Base-by-base conservation (phyloP, 2,113 vertebrate species). In the Centropristis striata region DNA sequence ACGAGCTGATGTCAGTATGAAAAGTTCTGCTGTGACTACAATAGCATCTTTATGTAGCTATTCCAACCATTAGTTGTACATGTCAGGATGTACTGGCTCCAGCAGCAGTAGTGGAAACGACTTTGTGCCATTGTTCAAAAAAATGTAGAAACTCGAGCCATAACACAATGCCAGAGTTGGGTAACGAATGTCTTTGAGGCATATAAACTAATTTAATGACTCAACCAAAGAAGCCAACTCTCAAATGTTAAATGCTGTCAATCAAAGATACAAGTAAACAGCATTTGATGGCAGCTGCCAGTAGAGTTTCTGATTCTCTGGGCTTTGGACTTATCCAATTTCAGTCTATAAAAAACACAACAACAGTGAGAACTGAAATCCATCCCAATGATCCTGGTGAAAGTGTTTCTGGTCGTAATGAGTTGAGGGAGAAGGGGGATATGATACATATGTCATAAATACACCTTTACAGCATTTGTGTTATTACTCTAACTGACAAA, bases 21-120 rank as follows among this genome's bases (percentile, higher is more conserved):
- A 71, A 68, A 36, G 32, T 12, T 72, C 32, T 57, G 58, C 28
- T 20, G n/a, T 21, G 16, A 63, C 54, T 16, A 81, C 74, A 84
- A 77, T 63, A 18, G 39, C 20, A 28, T 36, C 71, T 65, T 79
- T 55, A 75, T 59, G 5, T 28, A 41, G 4, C 42, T n/a, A 55
- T 55, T 41, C 50, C 23, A 53, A 32, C 68, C 23, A 15, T 58
- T 60, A 20, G 32, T 10, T 5, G 21, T 37, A 25, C 7, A 1
- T 42, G 13, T 70, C 37, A 55, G 10, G 8, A 79, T 12, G 28
- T 0, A 37, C 25, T 1, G 2, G 23, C 57, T 68, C 21, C 12
- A 65, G 18, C 25, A 8, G 36, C 23, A 28, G 11, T 4, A 20
- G 15, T 23, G 23, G n/a, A 18, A n/a, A 51, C 5, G 8, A 32